These are phyloP conservation scores for Anseranas semipalmata DNA, from an alignment of 2,113 vertebrate genomes.

Conservation along the genomic window DNA sequence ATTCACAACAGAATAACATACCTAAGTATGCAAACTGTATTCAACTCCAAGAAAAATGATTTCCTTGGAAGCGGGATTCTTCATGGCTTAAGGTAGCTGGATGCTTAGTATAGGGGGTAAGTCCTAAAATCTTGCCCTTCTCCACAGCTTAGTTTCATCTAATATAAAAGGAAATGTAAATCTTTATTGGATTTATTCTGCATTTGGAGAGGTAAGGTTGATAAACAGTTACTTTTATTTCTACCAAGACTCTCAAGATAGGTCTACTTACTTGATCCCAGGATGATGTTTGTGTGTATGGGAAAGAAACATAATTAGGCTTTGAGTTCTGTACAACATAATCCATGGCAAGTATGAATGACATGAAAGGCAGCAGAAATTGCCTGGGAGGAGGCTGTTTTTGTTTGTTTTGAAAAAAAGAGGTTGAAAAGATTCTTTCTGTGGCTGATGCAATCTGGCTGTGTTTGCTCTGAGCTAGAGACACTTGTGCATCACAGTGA, in stretches of 20 bases:
- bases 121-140: background rate
- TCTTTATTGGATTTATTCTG: background rate
- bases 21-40: background rate
- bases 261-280: conserved; percentile 37
- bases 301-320: conserved; percentile 56
- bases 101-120: background rate
- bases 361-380: conserved; percentile 67
- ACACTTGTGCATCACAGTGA: conserved; percentile 12
- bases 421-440: conserved; percentile 65
- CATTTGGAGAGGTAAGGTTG: background rate
- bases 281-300: conserved; percentile 27
- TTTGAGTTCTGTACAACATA: conserved; percentile 69
- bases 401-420: conserved; percentile 61
- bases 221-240: conserved; percentile 33
- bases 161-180: background rate
- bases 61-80: background rate
- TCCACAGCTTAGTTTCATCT: background rate
- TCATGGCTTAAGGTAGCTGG: background rate
- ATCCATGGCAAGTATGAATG: conserved; percentile 58
- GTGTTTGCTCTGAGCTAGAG: conserved; percentile 43
- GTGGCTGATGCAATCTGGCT: conserved; percentile 56
- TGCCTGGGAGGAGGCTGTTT: conserved; percentile 66
- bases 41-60: background rate
- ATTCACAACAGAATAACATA: background rate
- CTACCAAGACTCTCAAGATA: background rate